These are phyloP conservation scores for Dichetophora obliterata DNA, from an alignment of 2,888 invertebrate genomes.

Conservation along the genomic window DNA sequence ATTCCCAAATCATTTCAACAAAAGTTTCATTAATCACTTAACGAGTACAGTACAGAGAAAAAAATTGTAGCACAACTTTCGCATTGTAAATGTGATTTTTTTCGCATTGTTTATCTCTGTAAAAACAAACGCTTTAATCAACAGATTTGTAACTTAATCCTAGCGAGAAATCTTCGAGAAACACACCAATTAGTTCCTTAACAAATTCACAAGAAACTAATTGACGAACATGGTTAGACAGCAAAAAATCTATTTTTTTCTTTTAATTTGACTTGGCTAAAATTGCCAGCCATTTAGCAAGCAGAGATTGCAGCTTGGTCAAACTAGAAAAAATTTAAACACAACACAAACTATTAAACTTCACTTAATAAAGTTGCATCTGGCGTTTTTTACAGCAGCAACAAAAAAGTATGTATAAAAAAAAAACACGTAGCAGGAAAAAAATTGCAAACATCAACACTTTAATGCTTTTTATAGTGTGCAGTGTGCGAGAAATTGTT, in stretches of 20 bases:
- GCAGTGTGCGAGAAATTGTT: background rate
- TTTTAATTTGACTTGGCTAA: background rate
- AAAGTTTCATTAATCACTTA: too few relatives aligned
- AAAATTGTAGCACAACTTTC: too few relatives aligned
- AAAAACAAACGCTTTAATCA: background rate
- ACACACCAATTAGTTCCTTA: slow-evolving; percentile 3
- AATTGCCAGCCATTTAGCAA: slow-evolving; percentile 17
- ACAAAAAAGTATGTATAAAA: background rate
- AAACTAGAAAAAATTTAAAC: background rate
- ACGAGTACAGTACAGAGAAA: too few relatives aligned
- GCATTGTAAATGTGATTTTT: too few relatives aligned
- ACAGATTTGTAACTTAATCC: slow-evolving; percentile 23
- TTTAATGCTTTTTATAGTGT: slow-evolving; percentile 18
- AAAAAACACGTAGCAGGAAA: background rate
- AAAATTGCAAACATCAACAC: slow-evolving; percentile 28
- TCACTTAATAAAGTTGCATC: slow-evolving; percentile 52
- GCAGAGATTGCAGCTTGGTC: background rate
- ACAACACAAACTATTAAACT: slow-evolving; percentile 44
- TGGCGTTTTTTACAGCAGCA: slow-evolving; percentile 34
- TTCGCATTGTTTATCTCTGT: too few relatives aligned
- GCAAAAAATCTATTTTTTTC: slow-evolving; percentile 48
- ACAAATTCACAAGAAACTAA: slow-evolving; percentile 52
- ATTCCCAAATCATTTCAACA: too few relatives aligned
- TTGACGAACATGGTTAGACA: slow-evolving; percentile 58
- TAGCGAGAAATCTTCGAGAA: slow-evolving; percentile 17